Conservation (phyloP, 2,113 vertebrate genomes). For the Orientallactaga bullata region DNA sequence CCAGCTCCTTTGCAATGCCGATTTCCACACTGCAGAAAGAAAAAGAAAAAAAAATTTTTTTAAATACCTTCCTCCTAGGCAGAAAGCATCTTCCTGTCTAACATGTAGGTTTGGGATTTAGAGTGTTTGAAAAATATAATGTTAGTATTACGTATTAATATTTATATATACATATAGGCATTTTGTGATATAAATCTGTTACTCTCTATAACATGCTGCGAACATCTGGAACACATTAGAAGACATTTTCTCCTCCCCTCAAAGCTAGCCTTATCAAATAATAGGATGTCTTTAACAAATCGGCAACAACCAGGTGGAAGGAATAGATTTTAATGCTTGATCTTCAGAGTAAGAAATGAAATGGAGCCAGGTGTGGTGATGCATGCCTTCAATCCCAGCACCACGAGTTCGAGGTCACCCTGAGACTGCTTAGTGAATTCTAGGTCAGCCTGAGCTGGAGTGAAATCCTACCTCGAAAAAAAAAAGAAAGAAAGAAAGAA, state of each 20-base stretch:
- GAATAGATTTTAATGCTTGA: background rate
- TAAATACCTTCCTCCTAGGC: background rate
- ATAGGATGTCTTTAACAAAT: conserved; percentile 23
- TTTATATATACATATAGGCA: no score
- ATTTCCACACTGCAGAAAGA: background rate
- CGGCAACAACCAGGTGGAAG: background rate
- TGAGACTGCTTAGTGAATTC: no score
- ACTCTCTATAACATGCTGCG: background rate
- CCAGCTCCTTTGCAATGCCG: background rate
- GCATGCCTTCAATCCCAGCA: no score
- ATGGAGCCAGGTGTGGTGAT: no score
- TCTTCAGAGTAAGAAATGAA: conserved; percentile 5
- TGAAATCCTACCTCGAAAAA: no score
- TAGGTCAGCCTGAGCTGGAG: no score
- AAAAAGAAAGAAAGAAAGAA: no score
- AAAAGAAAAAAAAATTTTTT: background rate
- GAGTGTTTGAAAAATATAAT: background rate
- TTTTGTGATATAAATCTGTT: background rate
- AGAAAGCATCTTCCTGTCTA: background rate
- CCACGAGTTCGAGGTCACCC: no score
- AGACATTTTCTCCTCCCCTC: background rate
- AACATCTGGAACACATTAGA: conserved; percentile 44
- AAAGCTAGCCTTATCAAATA: conserved; percentile 43
- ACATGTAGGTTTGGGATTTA: background rate
- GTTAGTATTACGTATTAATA: no score